Evolutionary conservation across 1,140 invertebrate species (phyloP).

Genomic region (Cotesia vestalis): DNA sequence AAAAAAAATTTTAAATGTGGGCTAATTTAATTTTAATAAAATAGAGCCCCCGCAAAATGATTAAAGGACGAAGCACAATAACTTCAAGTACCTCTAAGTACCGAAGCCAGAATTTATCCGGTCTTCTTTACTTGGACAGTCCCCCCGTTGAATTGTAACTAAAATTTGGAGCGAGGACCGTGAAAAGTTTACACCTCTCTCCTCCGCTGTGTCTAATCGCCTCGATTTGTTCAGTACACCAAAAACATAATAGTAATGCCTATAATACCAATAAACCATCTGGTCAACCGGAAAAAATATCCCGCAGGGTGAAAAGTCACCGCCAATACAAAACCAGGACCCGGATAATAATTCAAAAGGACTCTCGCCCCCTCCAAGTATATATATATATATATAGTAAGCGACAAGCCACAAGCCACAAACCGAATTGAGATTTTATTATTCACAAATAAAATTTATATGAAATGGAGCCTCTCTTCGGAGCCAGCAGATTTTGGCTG

Average conservation of each 20-base stretch:
- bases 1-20: neutral
- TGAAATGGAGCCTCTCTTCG: too few relatives aligned
- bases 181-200: slow-evolving; percentile 35
- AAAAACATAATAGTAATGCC: too few relatives aligned
- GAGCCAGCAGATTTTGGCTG: neutral
- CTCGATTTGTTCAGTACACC: slow-evolving; percentile 10
- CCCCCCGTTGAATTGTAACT: neutral
- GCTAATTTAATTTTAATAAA: too few relatives aligned
- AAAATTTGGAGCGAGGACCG: neutral
- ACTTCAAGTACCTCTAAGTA: neutral
- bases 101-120: neutral
- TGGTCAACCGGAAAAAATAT: slow-evolving; percentile 43
- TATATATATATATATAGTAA: too few relatives aligned
- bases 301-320: slow-evolving; percentile 40
- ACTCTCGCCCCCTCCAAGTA: neutral
- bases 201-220: slow-evolving; percentile 40
- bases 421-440: too few relatives aligned
- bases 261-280: slow-evolving; percentile 26
- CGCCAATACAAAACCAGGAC: slow-evolving; percentile 28
- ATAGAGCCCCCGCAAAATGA: too few relatives aligned
- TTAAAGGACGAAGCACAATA: too few relatives aligned
- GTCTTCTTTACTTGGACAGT: neutral
- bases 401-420: too few relatives aligned
- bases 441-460: too few relatives aligned
- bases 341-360: slow-evolving; percentile 18